A percentile compares a stretch with the other conserved stretches of the same genome.
Conservation (phyloP, 2,888 invertebrate genomes). For the Copidosoma aretas region DNA sequence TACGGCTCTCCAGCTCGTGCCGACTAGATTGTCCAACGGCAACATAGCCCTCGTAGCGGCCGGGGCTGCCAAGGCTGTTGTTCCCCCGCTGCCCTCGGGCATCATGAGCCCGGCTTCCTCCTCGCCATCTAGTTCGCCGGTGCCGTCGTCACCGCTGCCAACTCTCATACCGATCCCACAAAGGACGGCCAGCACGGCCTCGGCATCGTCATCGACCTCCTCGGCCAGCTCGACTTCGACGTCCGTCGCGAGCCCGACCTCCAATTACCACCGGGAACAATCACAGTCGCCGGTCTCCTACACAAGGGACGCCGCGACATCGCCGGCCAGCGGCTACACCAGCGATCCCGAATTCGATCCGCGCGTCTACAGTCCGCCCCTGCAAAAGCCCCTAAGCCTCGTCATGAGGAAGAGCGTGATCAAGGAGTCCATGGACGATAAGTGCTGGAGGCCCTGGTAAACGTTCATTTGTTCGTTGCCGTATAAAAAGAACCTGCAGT, state of each 20-base stretch:
- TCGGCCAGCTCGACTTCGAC: conserved; percentile 63
- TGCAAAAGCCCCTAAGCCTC: conserved; percentile 72
- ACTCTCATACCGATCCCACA: conserved; percentile 78
- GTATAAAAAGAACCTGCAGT: not conserved
- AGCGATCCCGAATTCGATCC: conserved; percentile 59
- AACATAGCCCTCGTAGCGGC: conserved; percentile 83
- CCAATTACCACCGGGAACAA: conserved; percentile 64
- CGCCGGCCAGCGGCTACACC: conserved; percentile 58
- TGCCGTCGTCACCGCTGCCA: conserved; percentile 68
- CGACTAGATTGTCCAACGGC: conserved; percentile 81
- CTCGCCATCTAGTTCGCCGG: conserved; percentile 61
- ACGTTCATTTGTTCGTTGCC: too few relatives aligned
- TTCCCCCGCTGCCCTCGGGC: too few relatives aligned
- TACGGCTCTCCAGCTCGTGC: conserved; percentile 78
- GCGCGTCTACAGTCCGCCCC: conserved; percentile 62
- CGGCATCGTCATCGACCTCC: conserved; percentile 68
- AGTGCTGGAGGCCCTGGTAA: conserved; percentile 85
- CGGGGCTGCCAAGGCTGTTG: conserved; percentile 67
- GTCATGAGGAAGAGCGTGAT: conserved; percentile 67
- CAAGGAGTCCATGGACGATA: conserved; percentile 67
- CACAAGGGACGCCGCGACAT: conserved; percentile 63
- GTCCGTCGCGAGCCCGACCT: conserved; percentile 63
- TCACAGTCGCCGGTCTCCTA: conserved; percentile 50
- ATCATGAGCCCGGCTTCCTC: conserved; percentile 66
- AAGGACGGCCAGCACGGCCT: conserved; percentile 75